These are phyloP conservation scores for Gyps fulvus DNA, from an alignment of 2,113 vertebrate genomes.

Conservation along the genomic window DNA sequence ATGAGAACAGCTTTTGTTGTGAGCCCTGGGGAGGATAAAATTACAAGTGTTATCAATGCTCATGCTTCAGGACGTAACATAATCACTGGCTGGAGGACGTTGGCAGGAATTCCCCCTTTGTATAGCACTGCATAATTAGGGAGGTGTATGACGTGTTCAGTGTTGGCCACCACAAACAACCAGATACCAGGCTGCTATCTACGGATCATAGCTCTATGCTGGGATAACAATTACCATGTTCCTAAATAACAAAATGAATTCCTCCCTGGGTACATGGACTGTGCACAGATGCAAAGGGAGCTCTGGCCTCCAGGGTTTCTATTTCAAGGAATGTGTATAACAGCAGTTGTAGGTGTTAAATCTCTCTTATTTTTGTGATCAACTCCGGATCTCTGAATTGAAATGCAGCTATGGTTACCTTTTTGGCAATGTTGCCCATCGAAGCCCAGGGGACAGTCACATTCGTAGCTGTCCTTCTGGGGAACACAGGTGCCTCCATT, in stretches of 20 bases:
- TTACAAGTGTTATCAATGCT: neutral
- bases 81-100: neutral
- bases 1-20: neutral
- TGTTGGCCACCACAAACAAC: neutral
- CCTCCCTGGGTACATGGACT: neutral
- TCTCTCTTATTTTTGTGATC: neutral
- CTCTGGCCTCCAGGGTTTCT: neutral
- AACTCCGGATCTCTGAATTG: neutral
- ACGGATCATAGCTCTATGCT: neutral
- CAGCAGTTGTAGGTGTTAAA: neutral
- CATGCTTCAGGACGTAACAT: neutral
- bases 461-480: slow-evolving; percentile 87
- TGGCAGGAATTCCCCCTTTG: neutral
- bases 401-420: slow-evolving; percentile 73
- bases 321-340: neutral
- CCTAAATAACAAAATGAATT: neutral
- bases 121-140: neutral
- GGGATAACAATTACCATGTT: neutral
- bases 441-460: slow-evolving; percentile 91
- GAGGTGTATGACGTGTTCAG: neutral
- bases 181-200: neutral
- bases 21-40: neutral
- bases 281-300: neutral
- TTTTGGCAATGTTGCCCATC: slow-evolving; percentile 92
- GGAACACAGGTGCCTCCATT: slow-evolving; percentile 89